Evolutionary conservation across 1,140 invertebrate species (phyloP).

Genomic region (Oryctes rhinoceros): DNA sequence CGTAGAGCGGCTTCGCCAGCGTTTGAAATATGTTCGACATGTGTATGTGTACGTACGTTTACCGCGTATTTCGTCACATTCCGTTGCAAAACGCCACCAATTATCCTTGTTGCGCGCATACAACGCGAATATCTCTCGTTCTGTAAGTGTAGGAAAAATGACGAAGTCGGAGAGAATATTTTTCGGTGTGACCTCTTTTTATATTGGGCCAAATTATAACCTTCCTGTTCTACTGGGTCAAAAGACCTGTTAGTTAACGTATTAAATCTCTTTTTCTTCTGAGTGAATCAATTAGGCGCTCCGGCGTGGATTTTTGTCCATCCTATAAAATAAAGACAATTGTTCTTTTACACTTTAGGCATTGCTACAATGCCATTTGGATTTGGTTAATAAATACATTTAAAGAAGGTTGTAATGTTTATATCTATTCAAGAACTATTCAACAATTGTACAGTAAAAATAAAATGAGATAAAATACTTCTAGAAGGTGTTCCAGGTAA

Average conservation of each 20-base stretch:
- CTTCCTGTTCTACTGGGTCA: not conserved
- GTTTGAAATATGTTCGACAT: not conserved
- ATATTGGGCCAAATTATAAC: not conserved
- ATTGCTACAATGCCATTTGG: too few relatives aligned
- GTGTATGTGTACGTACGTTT: not conserved
- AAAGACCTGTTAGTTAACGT: not conserved
- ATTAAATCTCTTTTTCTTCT: not conserved
- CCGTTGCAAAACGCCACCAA: conserved; percentile 3
- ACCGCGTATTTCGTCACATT: not conserved
- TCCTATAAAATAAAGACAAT: too few relatives aligned
- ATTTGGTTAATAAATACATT: too few relatives aligned
- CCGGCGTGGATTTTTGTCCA: not conserved
- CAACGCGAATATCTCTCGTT: not conserved
- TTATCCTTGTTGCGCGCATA: not conserved
- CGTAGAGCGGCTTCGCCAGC: not conserved
- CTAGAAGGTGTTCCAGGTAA: too few relatives aligned
- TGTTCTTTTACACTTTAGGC: too few relatives aligned
- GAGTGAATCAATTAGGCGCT: not conserved
- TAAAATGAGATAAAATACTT: too few relatives aligned
- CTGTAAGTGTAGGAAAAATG: conserved; percentile 7
- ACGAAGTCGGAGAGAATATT: conserved; percentile 5
- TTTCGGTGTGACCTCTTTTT: not conserved
- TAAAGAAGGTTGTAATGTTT: too few relatives aligned
- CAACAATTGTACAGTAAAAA: too few relatives aligned
- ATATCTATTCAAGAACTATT: too few relatives aligned